These are phyloP conservation scores for Thalassoma bifasciatum DNA, from an alignment of 2,113 vertebrate species.

Conservation along the genomic window DNA sequence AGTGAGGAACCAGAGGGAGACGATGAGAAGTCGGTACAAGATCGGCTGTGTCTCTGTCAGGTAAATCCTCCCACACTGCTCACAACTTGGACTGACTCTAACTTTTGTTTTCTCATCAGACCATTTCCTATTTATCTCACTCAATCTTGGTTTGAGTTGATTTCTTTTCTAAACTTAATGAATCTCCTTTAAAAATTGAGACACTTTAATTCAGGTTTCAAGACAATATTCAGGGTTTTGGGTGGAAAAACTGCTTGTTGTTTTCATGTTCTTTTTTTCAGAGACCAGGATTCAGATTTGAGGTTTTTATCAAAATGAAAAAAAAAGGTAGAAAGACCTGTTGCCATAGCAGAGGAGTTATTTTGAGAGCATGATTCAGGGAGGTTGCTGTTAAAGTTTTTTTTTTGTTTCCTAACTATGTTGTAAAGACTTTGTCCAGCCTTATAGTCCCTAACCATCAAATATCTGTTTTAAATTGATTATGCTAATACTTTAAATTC, in stretches of 20 bases:
- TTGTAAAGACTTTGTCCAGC: not conserved
- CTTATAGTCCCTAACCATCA: too few species aligned
- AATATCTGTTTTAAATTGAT: too few species aligned
- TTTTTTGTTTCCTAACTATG: not conserved
- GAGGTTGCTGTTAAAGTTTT: not conserved
- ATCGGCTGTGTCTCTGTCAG: slow-evolving; percentile 85
- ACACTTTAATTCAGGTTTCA: not conserved
- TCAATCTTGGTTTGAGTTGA: not conserved
- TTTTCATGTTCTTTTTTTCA: too few species aligned
- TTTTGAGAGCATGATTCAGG: not conserved
- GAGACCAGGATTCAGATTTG: too few species aligned
- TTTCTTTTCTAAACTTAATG: not conserved
- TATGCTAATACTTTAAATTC: too few species aligned
- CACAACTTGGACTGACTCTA: not conserved
- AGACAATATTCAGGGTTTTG: too few species aligned
- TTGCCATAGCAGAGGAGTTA: not conserved
- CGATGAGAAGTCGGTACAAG: slow-evolving; percentile 69
- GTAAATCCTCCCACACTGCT: slow-evolving; percentile 67
- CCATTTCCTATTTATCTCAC: too few species aligned
- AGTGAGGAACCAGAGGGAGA: slow-evolving; percentile 73
- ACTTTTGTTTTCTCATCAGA: slow-evolving; percentile 5
- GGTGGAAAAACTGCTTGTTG: too few species aligned
- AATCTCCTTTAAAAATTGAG: not conserved
- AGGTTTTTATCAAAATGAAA: not conserved
- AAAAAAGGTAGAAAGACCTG: not conserved